phyloP scores from a whole-genome alignment of 2,888 invertebrate species.

The Toxonevra muliebris region DNA sequence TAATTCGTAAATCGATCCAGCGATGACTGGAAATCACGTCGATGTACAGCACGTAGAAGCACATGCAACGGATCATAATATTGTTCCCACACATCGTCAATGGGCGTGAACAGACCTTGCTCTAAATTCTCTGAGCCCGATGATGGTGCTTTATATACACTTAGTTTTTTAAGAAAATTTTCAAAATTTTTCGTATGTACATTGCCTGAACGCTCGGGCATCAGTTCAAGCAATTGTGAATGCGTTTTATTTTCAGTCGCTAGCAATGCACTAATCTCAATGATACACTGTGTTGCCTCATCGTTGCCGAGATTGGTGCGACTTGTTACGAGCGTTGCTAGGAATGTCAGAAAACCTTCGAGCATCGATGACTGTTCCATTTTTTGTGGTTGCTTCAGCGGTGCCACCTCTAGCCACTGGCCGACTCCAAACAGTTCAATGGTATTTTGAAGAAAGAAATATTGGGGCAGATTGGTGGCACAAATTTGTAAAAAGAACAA shows the following conservation, averaged over 20 bases:
- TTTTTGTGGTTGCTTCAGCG: conserved; percentile 75
- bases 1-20: conserved; percentile 92
- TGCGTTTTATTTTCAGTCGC: conserved; percentile 96
- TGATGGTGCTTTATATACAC: conserved; percentile 85
- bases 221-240: conserved; percentile 91
- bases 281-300: conserved; percentile 74
- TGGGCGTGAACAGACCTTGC: conserved; percentile 89
- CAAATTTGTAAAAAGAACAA: conserved; percentile 94
- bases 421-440: conserved; percentile 91
- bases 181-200: conserved; percentile 90
- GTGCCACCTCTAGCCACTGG: conserved; percentile 84
- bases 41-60: conserved; percentile 86
- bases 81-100: conserved; percentile 87
- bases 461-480: conserved; percentile 86
- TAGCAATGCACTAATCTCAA: conserved; percentile 92
- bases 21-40: conserved; percentile 92
- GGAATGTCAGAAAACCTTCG: conserved; percentile 90
- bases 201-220: conserved; percentile 96
- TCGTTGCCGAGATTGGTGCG: conserved; percentile 81
- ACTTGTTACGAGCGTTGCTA: conserved; percentile 87
- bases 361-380: conserved; percentile 92
- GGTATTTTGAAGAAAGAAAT: conserved; percentile 85
- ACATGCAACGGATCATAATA: conserved; percentile 96
- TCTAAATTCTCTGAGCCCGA: conserved; percentile 80
- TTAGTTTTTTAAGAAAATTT: conserved; percentile 82